phyloP scores from a whole-genome alignment of 2,113 vertebrate genomes.

The Hemichromis elongatus region DNA sequence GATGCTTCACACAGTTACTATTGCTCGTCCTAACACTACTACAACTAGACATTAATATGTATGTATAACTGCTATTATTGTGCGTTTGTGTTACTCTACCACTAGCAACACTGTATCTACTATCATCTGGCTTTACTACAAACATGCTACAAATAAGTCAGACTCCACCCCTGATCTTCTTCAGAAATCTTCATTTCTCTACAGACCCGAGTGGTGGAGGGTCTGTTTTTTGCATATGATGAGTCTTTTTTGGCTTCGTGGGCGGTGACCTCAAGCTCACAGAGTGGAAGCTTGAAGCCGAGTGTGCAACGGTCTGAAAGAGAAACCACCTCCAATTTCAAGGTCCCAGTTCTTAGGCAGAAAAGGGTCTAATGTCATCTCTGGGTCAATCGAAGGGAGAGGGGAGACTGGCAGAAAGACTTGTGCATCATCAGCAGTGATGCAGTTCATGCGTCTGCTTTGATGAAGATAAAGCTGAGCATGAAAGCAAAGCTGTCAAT shows the following conservation, averaged over 20 bases:
- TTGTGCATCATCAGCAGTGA: no score
- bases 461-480: no score
- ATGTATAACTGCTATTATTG: not conserved
- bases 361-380: no score
- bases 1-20: not conserved
- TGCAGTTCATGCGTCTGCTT: no score
- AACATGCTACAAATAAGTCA: not conserved
- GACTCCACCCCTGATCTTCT: not conserved
- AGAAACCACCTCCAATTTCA: no score
- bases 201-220: not conserved
- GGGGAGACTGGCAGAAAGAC: no score
- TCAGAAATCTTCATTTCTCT: not conserved
- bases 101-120: not conserved
- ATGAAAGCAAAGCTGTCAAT: no score
- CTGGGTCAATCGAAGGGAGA: no score
- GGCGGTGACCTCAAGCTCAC: not conserved
- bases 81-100: not conserved
- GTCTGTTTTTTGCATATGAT: not conserved
- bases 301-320: no score
- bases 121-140: not conserved
- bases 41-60: not conserved
- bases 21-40: not conserved
- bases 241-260: not conserved
- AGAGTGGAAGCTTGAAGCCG: no score
- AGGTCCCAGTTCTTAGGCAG: no score